Percentiles rank a stretch among this genome's conserved stretches.
phyloP scores from a whole-genome alignment of 1,140 invertebrate species.

The Drosophila kepulauana region DNA sequence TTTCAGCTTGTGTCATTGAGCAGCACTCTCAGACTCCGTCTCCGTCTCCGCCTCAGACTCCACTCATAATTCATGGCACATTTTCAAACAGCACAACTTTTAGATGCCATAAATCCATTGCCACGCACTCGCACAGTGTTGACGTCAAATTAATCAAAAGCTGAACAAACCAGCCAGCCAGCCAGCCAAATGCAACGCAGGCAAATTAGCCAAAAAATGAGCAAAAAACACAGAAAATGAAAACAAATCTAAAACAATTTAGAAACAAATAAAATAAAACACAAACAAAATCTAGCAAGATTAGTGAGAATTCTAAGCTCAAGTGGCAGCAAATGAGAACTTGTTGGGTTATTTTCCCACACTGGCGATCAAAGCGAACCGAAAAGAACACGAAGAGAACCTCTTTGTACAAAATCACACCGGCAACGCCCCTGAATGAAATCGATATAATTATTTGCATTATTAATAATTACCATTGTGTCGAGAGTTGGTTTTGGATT shows the following conservation, averaged over 20 bases:
- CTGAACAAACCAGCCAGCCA: slow-evolving; percentile 15
- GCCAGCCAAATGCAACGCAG: slow-evolving; percentile 67
- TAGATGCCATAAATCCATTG: slow-evolving; percentile 66
- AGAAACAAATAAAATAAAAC: slow-evolving; percentile 7
- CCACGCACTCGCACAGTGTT: slow-evolving; percentile 64
- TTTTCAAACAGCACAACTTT: slow-evolving; percentile 36
- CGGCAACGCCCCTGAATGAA: slow-evolving; percentile 77
- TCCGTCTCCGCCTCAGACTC: neutral
- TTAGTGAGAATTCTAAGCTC: slow-evolving; percentile 54
- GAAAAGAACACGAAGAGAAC: slow-evolving; percentile 45
- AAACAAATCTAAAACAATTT: neutral
- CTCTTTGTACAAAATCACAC: slow-evolving; percentile 66
- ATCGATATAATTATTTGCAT: slow-evolving; percentile 83
- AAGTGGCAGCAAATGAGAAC: slow-evolving; percentile 76
- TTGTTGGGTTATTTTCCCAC: slow-evolving; percentile 67
- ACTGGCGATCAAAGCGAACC: slow-evolving; percentile 69
- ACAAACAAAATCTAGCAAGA: slow-evolving; percentile 7
- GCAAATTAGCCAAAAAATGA: slow-evolving; percentile 63
- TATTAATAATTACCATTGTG: slow-evolving; percentile 83
- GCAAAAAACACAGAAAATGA: neutral
- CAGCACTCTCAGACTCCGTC: slow-evolving; percentile 4
- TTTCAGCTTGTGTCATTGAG: slow-evolving; percentile 27
- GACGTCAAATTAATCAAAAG: slow-evolving; percentile 79
- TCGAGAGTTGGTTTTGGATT: slow-evolving; percentile 38
- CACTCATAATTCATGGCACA: slow-evolving; percentile 60